phyloP scores from a whole-genome alignment of 2,888 invertebrate species.

The Monopis laevigella region DNA sequence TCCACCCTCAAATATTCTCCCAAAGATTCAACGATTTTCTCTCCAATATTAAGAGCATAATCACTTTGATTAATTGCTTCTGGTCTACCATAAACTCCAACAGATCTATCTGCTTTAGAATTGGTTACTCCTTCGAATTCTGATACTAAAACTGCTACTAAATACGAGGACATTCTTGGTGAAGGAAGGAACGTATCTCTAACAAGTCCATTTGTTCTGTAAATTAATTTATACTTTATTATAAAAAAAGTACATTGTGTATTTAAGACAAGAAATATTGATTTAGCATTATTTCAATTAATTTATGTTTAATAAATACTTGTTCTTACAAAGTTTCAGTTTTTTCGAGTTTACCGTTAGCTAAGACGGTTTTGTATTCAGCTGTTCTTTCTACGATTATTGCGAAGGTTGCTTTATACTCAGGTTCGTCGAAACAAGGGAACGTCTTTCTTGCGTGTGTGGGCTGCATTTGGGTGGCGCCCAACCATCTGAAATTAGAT shows the following conservation, averaged over 20 bases:
- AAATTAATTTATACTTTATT: constrained; percentile 19
- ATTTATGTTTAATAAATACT: background rate
- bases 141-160: constrained; percentile 85
- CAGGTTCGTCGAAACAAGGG: constrained; percentile 78
- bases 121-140: constrained; percentile 65
- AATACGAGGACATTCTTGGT: constrained; percentile 81
- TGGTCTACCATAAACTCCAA: constrained; percentile 59
- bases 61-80: constrained; percentile 72
- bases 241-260: too few species aligned
- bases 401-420: constrained; percentile 55
- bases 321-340: constrained; percentile 33
- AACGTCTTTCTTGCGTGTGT: constrained; percentile 77
- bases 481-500: constrained; percentile 61
- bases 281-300: too few species aligned
- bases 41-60: constrained; percentile 72
- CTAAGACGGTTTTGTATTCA: constrained; percentile 32
- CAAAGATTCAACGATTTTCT: constrained; percentile 54
- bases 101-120: constrained; percentile 17
- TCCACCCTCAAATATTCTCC: constrained; percentile 66
- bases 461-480: constrained; percentile 76
- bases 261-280: too few species aligned
- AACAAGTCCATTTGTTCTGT: constrained; percentile 67
- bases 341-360: constrained; percentile 39
- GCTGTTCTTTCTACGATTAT: constrained; percentile 47
- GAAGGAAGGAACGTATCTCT: constrained; percentile 68